A percentile compares a stretch with the other conserved stretches of the same genome.
Evolutionary conservation across 2,888 invertebrate species (phyloP).

Genomic region (Drosophila nigricruria): DNA sequence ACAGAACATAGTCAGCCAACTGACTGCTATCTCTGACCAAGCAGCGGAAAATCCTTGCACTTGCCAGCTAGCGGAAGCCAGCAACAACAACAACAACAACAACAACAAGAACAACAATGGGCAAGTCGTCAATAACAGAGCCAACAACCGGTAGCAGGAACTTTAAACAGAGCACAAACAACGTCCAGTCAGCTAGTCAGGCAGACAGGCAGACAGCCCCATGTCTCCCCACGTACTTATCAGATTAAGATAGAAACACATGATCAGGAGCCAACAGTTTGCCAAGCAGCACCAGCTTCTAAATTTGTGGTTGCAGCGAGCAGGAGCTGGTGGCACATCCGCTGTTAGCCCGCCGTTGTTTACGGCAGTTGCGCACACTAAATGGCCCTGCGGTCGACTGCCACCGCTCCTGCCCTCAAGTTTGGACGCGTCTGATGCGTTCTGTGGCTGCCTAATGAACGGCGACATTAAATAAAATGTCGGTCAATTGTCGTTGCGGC

Average conservation of each 20-base stretch:
- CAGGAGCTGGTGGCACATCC: slow-evolving; percentile 35
- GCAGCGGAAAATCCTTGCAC: slow-evolving; percentile 65
- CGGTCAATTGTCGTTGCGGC: slow-evolving; percentile 75
- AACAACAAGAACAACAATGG: slow-evolving; percentile 29
- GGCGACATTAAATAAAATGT: slow-evolving; percentile 77
- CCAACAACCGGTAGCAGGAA: slow-evolving; percentile 51
- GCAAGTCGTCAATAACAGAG: slow-evolving; percentile 68
- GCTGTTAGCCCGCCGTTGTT: slow-evolving; percentile 38
- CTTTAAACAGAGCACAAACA: slow-evolving; percentile 55
- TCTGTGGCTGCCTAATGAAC: slow-evolving; percentile 70
- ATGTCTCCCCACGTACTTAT: slow-evolving; percentile 60
- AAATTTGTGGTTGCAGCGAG: slow-evolving; percentile 45
- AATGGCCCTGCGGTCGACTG: slow-evolving; percentile 63
- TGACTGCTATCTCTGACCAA: slow-evolving; percentile 49
- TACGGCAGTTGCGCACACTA: slow-evolving; percentile 38
- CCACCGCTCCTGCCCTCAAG: not conserved
- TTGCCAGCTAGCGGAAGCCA: slow-evolving; percentile 52
- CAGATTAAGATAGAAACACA: slow-evolving; percentile 75
- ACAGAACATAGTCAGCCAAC: slow-evolving; percentile 24
- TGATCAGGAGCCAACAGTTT: slow-evolving; percentile 50
- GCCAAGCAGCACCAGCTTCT: slow-evolving; percentile 40
- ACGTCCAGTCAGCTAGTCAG: slow-evolving; percentile 21
- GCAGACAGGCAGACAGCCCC: slow-evolving; percentile 3
- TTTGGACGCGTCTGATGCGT: slow-evolving; percentile 10
- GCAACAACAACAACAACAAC: slow-evolving; percentile 30